Conservation (phyloP, 2,888 invertebrate species). For the Venustoraphidia nigricollis region DNA sequence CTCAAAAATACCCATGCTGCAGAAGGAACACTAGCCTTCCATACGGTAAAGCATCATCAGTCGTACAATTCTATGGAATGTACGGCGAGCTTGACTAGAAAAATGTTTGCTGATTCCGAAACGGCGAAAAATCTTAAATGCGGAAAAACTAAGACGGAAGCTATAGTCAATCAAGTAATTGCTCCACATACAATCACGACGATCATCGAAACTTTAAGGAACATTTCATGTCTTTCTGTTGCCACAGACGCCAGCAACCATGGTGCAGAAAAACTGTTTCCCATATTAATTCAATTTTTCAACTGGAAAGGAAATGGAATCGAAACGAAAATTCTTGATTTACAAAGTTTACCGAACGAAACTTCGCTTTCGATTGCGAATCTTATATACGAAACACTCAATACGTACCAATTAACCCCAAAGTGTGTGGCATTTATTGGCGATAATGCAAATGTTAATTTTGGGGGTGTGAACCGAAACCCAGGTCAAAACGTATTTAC, state of each 20-base stretch:
- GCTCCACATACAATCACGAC: slow-evolving; percentile 13
- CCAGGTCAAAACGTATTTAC: slow-evolving; percentile 14
- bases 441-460: slow-evolving; percentile 3
- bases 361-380: slow-evolving; percentile 4
- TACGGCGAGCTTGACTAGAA: slow-evolving; percentile 15
- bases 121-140: slow-evolving; percentile 14
- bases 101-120: slow-evolving; percentile 9
- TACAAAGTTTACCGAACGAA: slow-evolving; percentile 6
- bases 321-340: slow-evolving; percentile 7
- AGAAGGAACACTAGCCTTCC: slow-evolving; percentile 11
- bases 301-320: slow-evolving; percentile 5
- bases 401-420: slow-evolving; percentile 16
- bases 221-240: slow-evolving; percentile 14
- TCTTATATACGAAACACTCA: slow-evolving; percentile 11
- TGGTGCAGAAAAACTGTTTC: slow-evolving; percentile 18
- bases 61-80: slow-evolving; percentile 15
- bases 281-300: slow-evolving; percentile 16
- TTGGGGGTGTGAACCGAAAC: slow-evolving; percentile 10
- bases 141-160: slow-evolving; percentile 17
- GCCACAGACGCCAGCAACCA: slow-evolving; percentile 19
- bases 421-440: slow-evolving; percentile 8
- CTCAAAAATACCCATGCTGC: not conserved
- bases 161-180: slow-evolving; percentile 17
- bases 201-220: slow-evolving; percentile 15
- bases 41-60: slow-evolving; percentile 12